These are phyloP conservation scores for Solenodon paradoxus DNA, from an alignment of 2,113 vertebrate genomes.

Conservation along the genomic window DNA sequence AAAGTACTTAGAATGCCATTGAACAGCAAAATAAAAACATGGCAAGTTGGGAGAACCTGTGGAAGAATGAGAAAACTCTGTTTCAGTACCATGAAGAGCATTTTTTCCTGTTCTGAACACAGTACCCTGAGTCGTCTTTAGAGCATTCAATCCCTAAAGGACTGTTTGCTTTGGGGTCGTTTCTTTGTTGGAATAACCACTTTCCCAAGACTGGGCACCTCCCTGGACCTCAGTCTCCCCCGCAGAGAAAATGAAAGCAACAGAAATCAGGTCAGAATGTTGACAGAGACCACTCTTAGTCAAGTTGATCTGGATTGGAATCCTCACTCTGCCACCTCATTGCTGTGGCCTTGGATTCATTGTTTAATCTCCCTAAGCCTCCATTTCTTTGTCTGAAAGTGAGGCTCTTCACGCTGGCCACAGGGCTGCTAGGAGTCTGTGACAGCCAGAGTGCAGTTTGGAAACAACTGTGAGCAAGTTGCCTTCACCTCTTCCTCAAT, in stretches of 20 bases:
- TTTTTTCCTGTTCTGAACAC: neutral
- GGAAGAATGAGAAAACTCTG: neutral
- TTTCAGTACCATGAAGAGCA: fast-evolving
- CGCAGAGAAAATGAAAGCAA: neutral
- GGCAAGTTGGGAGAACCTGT: neutral
- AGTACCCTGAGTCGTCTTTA: too few relatives aligned
- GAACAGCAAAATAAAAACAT: neutral
- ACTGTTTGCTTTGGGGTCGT: neutral
- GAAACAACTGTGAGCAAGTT: neutral
- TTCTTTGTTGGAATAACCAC: too few relatives aligned
- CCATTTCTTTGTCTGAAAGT: neutral
- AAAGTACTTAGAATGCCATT: neutral
- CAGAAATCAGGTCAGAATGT: neutral
- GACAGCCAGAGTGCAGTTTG: neutral
- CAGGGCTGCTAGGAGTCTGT: fast-evolving
- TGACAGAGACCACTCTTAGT: neutral
- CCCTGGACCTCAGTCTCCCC: neutral
- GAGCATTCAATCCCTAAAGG: neutral
- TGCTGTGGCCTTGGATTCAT: neutral
- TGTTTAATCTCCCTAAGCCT: neutral
- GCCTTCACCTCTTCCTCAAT: neutral
- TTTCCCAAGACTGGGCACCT: neutral
- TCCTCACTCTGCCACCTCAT: neutral
- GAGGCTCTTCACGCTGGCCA: neutral
- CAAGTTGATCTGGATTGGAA: neutral